phyloP scores from a whole-genome alignment of 2,888 invertebrate genomes.

The Erebia palarica region DNA sequence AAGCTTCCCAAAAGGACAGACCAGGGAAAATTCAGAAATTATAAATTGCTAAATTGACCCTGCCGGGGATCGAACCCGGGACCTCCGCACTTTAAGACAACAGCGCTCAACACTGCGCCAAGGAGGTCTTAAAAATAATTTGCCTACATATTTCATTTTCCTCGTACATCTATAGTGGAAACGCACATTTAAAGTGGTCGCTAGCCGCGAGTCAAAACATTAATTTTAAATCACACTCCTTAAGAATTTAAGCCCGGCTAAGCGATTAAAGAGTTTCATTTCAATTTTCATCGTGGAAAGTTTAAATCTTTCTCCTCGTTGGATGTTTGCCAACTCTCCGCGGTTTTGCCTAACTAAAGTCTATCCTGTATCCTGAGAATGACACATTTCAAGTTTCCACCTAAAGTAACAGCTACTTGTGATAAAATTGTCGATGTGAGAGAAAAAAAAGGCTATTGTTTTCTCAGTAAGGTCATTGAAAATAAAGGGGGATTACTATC shows the following conservation, averaged over 20 bases:
- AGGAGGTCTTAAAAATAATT: too few species aligned
- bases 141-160: too few species aligned
- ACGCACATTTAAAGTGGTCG: not conserved
- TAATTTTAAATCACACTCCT: slow-evolving; percentile 1
- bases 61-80: too few species aligned
- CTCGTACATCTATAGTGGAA: too few species aligned
- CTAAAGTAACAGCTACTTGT: not conserved
- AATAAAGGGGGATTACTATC: too few species aligned
- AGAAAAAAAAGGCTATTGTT: not conserved
- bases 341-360: not conserved
- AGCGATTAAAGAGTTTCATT: slow-evolving; percentile 9
- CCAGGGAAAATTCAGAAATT: too few species aligned
- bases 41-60: too few species aligned
- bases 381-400: slow-evolving; percentile 5
- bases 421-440: not conserved
- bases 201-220: not conserved
- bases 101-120: too few species aligned
- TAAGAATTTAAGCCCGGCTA: slow-evolving; percentile 13
- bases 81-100: too few species aligned
- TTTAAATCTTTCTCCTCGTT: slow-evolving; percentile 5
- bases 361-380: slow-evolving; percentile 1
- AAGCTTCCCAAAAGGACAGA: too few species aligned
- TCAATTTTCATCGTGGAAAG: slow-evolving; percentile 9
- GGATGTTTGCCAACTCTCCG: not conserved
- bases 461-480: too few species aligned